These are phyloP conservation scores for Biston betularia DNA, from an alignment of 2,888 invertebrate genomes.

Conservation along the genomic window DNA sequence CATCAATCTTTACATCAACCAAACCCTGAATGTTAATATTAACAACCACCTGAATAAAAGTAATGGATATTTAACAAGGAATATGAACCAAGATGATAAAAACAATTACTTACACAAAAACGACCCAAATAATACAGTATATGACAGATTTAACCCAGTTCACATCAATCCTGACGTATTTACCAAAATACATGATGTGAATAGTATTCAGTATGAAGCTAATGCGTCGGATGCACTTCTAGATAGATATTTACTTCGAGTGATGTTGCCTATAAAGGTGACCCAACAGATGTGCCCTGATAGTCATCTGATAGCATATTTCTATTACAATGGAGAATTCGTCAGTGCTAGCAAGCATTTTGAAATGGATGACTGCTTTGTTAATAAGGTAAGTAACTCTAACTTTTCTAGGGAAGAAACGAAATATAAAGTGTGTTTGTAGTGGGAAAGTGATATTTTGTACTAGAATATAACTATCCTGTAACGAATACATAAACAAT, in stretches of 20 bases:
- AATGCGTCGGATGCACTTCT: slow-evolving; percentile 60
- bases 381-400: slow-evolving; percentile 79
- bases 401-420: too few species aligned
- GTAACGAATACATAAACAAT: too few species aligned
- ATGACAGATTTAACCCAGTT: slow-evolving; percentile 28
- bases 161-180: slow-evolving; percentile 7
- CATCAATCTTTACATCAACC: slow-evolving; percentile 11
- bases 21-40: slow-evolving; percentile 11
- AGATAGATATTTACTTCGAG: slow-evolving; percentile 65
- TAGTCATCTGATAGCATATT: slow-evolving; percentile 84
- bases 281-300: slow-evolving; percentile 83
- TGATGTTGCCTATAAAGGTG: slow-evolving; percentile 76
- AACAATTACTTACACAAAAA: slow-evolving; percentile 33
- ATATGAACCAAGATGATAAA: slow-evolving; percentile 40
- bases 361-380: slow-evolving; percentile 85
- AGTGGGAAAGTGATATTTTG: neutral
- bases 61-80: slow-evolving; percentile 36
- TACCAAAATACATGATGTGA: slow-evolving; percentile 20
- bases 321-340: slow-evolving; percentile 83
- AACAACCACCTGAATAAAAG: slow-evolving; percentile 18
- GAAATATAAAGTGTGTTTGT: too few species aligned
- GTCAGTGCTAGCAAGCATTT: slow-evolving; percentile 85
- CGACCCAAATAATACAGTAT: slow-evolving; percentile 23
- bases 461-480: neutral
- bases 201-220: slow-evolving; percentile 24